phyloP scores from a whole-genome alignment of 2,797 vertebrate species.

The Myotis pilosus region DNA sequence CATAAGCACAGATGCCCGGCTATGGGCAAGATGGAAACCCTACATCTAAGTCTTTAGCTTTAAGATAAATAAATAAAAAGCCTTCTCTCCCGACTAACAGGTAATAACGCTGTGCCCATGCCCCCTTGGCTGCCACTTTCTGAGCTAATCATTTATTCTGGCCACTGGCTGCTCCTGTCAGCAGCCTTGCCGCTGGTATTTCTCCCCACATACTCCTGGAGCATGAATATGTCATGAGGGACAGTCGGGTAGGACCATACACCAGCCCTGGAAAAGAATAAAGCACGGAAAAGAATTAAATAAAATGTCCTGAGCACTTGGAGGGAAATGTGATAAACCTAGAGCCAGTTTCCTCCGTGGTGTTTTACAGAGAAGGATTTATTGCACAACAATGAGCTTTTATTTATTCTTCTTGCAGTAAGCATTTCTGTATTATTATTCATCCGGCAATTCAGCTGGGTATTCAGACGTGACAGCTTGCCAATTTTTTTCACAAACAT shows the following conservation, averaged over 20 bases:
- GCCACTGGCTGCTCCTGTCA: neutral
- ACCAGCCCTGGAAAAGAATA: slow-evolving; percentile 45
- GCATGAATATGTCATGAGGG: slow-evolving; percentile 60
- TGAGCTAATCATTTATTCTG: neutral
- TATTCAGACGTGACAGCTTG: slow-evolving; percentile 73
- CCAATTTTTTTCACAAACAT: slow-evolving; percentile 59
- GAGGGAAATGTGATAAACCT: slow-evolving; percentile 63
- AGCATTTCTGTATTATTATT: slow-evolving; percentile 74
- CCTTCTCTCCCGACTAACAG: neutral
- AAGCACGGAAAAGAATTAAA: neutral
- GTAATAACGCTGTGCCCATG: neutral
- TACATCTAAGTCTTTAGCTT: neutral
- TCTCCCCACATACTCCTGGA: neutral
- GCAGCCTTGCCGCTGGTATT: neutral
- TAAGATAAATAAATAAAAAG: neutral
- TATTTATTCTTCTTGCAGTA: slow-evolving; percentile 65
- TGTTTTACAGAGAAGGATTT: slow-evolving; percentile 68
- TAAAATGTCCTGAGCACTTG: slow-evolving; percentile 28
- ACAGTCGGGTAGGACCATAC: slow-evolving; percentile 26
- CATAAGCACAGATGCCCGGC: neutral
- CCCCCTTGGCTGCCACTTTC: neutral
- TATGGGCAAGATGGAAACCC: neutral
- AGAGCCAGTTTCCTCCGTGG: slow-evolving; percentile 4
- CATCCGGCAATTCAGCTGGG: slow-evolving; percentile 56
- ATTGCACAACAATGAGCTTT: slow-evolving; percentile 55